Evolutionary conservation across 2,888 invertebrate species (phyloP), one percentile per base, ranked within the genome.

Genomic region (Leucoma salicis): DNA sequence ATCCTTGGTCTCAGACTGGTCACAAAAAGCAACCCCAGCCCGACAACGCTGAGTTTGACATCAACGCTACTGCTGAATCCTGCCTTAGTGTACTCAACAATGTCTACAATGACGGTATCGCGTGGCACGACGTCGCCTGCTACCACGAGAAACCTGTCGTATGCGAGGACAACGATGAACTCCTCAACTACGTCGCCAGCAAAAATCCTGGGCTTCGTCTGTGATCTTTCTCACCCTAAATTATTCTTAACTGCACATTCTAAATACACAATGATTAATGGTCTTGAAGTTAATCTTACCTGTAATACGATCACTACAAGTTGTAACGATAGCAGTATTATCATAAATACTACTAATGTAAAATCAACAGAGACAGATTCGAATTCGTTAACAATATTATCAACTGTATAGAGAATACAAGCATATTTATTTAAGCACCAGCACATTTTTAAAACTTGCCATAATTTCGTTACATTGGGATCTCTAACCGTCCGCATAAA

Each of bases 81-180:
- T 97, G 97, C 69, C 81, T 97, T 68, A 95, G 96, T 42, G 92
- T 97, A 51, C 91, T 97, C 53, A 97, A 97, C 91, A 97, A 97
- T 82, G 97, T 97, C 5, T 97, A 97, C 92, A 96, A 95, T 71
- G 97, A 97, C 74, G 97, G 97, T 55, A 96, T 97, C 76, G 96
- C 95, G 57, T 97, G 97, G 97, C 97, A 97, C 85, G 97, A 97
- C 81, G 96, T 97, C 39, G 96, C 96, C 54, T 97, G 97, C 82
- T 96, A 97, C 82, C 97, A 97, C 84, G 96, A 97, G 84, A 97
- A 97, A 76, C 97, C 97, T 1, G 93, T 97, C 76, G 93, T 97
- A 60, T 97, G 97, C 80, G 97, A 97, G 77, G 97, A 97, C 82
- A 95, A 94, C 49, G 96, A 96, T 38, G 97, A 97, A 75, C 92